A percentile compares a stretch with the other conserved stretches of the same genome.
Evolutionary conservation across 2,113 vertebrate species (phyloP).

Genomic region (Dicerorhinus sumatrensis): DNA sequence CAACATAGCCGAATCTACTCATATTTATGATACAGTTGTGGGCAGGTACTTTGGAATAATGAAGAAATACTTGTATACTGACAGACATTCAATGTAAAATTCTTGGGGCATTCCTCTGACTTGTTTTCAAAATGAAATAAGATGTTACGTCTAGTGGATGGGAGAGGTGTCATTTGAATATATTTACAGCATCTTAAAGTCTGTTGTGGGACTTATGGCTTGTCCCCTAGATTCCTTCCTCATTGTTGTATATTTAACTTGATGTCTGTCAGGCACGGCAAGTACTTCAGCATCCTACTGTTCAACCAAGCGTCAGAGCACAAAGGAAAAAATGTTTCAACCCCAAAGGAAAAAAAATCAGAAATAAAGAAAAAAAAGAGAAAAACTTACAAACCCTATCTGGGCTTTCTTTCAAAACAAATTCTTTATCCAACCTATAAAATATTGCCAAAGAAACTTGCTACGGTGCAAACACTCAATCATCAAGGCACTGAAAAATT

Average conservation of each 20-base stretch:
- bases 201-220: slow-evolving; percentile 70
- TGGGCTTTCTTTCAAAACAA: slow-evolving; percentile 79
- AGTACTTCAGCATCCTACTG: slow-evolving; percentile 57
- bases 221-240: slow-evolving; percentile 73
- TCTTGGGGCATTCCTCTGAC: slow-evolving; percentile 70
- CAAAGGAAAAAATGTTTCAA: neutral
- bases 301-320: slow-evolving; percentile 58
- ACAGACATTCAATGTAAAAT: slow-evolving; percentile 72
- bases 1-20: neutral
- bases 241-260: slow-evolving; percentile 74
- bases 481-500: slow-evolving; percentile 79
- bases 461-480: slow-evolving; percentile 71
- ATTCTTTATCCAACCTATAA: slow-evolving; percentile 73
- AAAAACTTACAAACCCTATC: slow-evolving; percentile 70
- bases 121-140: slow-evolving; percentile 81
- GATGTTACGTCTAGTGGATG: slow-evolving; percentile 73
- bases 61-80: slow-evolving; percentile 70
- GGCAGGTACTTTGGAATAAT: slow-evolving; percentile 62
- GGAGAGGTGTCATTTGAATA: slow-evolving; percentile 78
- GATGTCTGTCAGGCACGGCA: slow-evolving; percentile 53
- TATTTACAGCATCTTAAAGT: slow-evolving; percentile 79
- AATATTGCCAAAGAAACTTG: slow-evolving; percentile 76
- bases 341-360: slow-evolving; percentile 31
- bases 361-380: slow-evolving; percentile 69
- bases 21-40: slow-evolving; percentile 70